Evolutionary conservation across 2,888 invertebrate species (phyloP).

Genomic region (Julus scanicus): DNA sequence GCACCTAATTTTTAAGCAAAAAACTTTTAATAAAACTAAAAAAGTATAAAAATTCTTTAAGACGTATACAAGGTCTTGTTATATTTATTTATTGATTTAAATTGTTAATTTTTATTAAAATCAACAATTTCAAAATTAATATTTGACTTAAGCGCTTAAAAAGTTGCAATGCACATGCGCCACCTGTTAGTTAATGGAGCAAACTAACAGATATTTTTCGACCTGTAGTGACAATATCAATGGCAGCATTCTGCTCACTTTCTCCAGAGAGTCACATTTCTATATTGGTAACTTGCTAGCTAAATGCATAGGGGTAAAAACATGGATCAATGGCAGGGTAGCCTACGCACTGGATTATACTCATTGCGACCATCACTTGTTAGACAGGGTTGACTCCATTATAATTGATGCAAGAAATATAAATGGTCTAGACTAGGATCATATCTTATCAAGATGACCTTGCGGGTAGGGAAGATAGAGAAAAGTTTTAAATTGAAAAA

Average conservation of each 20-base stretch:
- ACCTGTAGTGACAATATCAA: too few relatives aligned
- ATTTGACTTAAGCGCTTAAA: too few relatives aligned
- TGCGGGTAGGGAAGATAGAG: not conserved
- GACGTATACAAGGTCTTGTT: too few relatives aligned
- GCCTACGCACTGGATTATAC: not conserved
- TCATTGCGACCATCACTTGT: not conserved
- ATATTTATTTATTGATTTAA: too few relatives aligned
- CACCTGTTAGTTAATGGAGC: too few relatives aligned
- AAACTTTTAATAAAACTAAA: too few relatives aligned
- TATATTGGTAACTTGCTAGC: not conserved
- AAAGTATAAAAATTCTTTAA: too few relatives aligned
- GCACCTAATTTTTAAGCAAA: too few relatives aligned
- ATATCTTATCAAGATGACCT: not conserved
- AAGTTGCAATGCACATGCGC: too few relatives aligned
- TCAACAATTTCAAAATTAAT: too few relatives aligned
- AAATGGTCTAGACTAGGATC: not conserved
- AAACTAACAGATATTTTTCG: too few relatives aligned
- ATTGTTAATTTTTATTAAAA: too few relatives aligned
- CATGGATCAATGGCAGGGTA: not conserved
- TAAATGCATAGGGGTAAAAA: not conserved
- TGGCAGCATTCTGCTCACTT: not conserved
- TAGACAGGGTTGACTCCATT: not conserved
- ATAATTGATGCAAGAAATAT: not conserved
- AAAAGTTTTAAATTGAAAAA: not conserved
- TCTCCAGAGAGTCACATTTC: not conserved